Evolutionary conservation across 1,140 invertebrate genomes (phyloP).

Genomic region (Hylyphantes graminicola): DNA sequence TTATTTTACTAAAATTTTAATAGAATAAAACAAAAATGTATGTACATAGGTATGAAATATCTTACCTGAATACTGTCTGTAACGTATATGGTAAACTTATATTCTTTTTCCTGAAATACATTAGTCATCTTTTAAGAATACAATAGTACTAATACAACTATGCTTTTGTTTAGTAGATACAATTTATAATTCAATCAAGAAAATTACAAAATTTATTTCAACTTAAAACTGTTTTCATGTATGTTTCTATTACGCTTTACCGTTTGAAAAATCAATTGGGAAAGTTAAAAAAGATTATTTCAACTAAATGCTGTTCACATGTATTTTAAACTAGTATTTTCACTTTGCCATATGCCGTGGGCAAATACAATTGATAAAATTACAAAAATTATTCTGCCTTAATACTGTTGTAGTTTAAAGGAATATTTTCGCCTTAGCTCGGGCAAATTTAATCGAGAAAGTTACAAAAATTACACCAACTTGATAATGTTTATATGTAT

Average conservation of each 20-base stretch:
- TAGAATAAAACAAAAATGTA: not conserved
- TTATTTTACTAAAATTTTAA: not conserved
- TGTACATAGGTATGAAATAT: not conserved
- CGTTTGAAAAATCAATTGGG: not conserved
- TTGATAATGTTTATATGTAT: too few species aligned
- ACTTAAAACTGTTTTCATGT: not conserved
- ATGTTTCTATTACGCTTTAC: not conserved
- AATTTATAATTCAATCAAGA: not conserved
- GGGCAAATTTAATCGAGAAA: too few species aligned
- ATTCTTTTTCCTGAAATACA: constrained; percentile 62
- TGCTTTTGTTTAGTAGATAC: not conserved
- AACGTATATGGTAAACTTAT: constrained; percentile 63
- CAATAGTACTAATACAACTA: not conserved
- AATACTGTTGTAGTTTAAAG: not conserved
- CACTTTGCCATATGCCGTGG: not conserved
- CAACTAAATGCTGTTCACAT: not conserved
- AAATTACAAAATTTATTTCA: not conserved
- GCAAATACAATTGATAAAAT: not conserved
- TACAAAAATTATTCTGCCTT: not conserved
- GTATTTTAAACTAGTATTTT: not conserved
- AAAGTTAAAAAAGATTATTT: not conserved
- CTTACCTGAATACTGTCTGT: constrained; percentile 61
- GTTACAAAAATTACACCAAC: too few species aligned
- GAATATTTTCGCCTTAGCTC: not conserved
- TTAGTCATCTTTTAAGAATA: not conserved